Evolutionary conservation across 2,113 vertebrate genomes (phyloP), one percentile per base, ranked within the genome.

Genomic region (Catagonus wagneri): DNA sequence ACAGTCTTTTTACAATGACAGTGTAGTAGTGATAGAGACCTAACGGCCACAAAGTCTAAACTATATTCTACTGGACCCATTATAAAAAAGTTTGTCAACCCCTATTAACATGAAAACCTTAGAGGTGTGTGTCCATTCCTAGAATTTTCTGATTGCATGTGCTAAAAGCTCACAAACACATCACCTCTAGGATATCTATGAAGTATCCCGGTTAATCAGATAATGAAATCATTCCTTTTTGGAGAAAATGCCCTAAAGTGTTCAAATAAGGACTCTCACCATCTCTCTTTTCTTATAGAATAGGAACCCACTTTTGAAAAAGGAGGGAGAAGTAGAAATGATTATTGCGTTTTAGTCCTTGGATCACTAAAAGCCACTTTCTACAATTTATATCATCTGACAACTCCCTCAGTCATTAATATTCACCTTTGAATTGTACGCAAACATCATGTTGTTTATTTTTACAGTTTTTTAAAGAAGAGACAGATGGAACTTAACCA

Each of bases 291-390:
- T 83, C 29, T 80, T 63, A 36, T 2, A 72, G 27, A 81, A 72
- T 11, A 87, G 50, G 14, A 76, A 68, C 13, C 5, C 19, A 25
- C 32, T 34, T 78, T 52, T 39, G n/a, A 34, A 66, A 93, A 91
- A 29, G 20, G n/a, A 17, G 15, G 29, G 29, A 75, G 71, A 66
- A 17, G 1, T 9, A 3, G 25, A 86, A 19, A 27, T 58, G 9
- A 7, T 19, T 15, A 29, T 22, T n/a, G 8, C 20, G 27, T 34
- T 91, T 63, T 72, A 44, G 7, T 66, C n/a, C 36, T 75, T 27
- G 11, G 50, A 65, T 79, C 71, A 83, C 81, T 92, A 27, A 44
- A 79, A 94, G 44, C 63, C 66, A 71, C 54, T 94, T 56, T 92
- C 23, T 89, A 34, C 27, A 65, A 39, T 74, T 74, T 74, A 27